These are phyloP conservation scores for Cossypha caffra DNA, from an alignment of 2,797 vertebrate genomes.

Conservation along the genomic window DNA sequence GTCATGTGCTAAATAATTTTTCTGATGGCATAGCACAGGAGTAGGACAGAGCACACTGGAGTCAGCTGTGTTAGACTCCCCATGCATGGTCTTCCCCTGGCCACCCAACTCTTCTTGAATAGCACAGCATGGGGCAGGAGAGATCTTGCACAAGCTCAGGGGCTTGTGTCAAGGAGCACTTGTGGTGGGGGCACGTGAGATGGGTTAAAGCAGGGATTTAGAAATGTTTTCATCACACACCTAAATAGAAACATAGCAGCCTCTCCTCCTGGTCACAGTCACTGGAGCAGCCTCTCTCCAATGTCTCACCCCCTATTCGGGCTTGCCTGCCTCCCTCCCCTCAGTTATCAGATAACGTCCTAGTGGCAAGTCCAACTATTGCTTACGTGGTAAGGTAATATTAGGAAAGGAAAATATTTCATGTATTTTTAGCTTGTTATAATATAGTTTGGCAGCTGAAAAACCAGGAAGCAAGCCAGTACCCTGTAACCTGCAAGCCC, in stretches of 20 bases:
- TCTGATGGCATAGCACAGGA: not conserved
- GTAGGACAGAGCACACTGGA: not conserved
- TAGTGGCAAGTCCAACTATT: slow-evolving; percentile 42
- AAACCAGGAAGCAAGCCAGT: slow-evolving; percentile 61
- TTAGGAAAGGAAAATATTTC: slow-evolving; percentile 76
- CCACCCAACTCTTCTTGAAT: not conserved
- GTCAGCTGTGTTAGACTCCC: not conserved
- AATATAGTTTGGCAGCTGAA: slow-evolving; percentile 72
- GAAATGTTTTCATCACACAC: slow-evolving; percentile 1
- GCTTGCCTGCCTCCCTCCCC: not conserved
- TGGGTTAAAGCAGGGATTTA: slow-evolving; percentile 16
- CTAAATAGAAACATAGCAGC: slow-evolving; percentile 41
- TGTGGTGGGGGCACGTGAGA: not conserved
- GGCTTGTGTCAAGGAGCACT: not conserved
- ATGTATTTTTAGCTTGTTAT: slow-evolving; percentile 73
- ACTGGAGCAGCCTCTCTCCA: not conserved
- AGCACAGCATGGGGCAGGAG: not conserved
- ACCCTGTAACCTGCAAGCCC: not conserved
- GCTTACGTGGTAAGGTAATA: slow-evolving; percentile 68
- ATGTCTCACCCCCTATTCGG: not conserved
- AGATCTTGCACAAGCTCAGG: not conserved
- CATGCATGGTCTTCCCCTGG: not conserved
- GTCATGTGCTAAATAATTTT: not conserved
- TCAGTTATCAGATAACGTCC: slow-evolving; percentile 65
- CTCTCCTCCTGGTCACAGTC: not conserved